phyloP scores from a whole-genome alignment of 2,113 vertebrate genomes.

The Hypocryptadius cinnamomeus region DNA sequence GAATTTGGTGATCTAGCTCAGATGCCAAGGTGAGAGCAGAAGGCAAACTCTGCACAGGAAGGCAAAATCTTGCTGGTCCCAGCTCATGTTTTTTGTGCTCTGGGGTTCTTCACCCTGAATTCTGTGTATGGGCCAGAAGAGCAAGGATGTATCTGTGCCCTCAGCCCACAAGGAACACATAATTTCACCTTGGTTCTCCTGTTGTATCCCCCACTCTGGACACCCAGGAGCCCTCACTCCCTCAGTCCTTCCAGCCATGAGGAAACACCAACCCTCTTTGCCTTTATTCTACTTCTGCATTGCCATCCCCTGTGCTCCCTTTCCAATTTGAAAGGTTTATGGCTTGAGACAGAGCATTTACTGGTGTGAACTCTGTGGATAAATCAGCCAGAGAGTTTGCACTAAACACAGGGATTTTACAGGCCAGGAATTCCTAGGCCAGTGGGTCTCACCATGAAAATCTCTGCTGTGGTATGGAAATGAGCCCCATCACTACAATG shows the following conservation, averaged over 20 bases:
- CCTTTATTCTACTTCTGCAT: background rate
- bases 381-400: background rate
- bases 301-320: background rate
- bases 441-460: background rate
- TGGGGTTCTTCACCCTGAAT: background rate
- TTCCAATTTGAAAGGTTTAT: background rate
- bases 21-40: background rate
- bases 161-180: accelerated
- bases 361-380: background rate
- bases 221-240: background rate
- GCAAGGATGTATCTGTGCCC: background rate
- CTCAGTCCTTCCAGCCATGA: accelerated
- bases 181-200: background rate
- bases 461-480: background rate
- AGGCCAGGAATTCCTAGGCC: background rate
- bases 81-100: accelerated
- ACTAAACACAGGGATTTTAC: background rate
- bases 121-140: background rate
- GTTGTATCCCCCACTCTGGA: background rate
- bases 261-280: background rate
- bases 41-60: background rate
- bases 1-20: background rate
- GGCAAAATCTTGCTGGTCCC: background rate
- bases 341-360: background rate
- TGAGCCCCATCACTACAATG: background rate